Evolutionary conservation across 1,140 invertebrate species (phyloP), one percentile per base, ranked within the genome.

Genomic region (Penaeus vannamei): DNA sequence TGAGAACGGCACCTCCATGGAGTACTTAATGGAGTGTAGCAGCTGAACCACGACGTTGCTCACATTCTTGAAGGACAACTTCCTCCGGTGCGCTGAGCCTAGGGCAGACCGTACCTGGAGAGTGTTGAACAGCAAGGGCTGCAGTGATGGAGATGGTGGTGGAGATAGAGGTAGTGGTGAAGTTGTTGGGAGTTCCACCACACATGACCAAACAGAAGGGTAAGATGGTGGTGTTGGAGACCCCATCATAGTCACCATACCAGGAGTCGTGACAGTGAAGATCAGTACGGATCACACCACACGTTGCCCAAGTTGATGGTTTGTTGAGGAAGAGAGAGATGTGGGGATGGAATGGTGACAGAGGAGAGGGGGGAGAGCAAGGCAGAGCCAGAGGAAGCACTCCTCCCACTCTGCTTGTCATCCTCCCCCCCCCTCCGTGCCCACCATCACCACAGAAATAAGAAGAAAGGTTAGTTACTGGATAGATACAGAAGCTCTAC

Each of bases 31-130:
- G 26, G 96, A 97, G 93, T 98, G 97, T 79, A 98, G 95, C 80
- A 98, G 94, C 92, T 98, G 96, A 89, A 98, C 96, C 23, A 98
- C 97, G 86, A 98, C 97, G 93, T 97, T 97, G 80, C 97, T 97
- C 1, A 98, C 97, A 93, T 97, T 98, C 93, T 97, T 96, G 94
- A 98, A 98, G 72, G 97, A 97, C 32, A 98, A 94, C 93, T 98
- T 98, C 87, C 97, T 94, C 79, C 92, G 93, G 85, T 94, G 95
- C 83, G 94, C 94, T 92, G 92, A 95, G 90, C 94, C 96, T 92
- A 94, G 94, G 91, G 94, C 95, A 92, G 94, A 95, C 92, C 94
- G 95, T 91, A 95, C 95, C 93, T 95, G 95, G 87, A 96, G 94
- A 85, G 95, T 95, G 93, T 96, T 96, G 93, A 96, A 95, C 53